Evolutionary conservation across 2,888 invertebrate species (phyloP).

Genomic region (Synergus gifuensis): DNA sequence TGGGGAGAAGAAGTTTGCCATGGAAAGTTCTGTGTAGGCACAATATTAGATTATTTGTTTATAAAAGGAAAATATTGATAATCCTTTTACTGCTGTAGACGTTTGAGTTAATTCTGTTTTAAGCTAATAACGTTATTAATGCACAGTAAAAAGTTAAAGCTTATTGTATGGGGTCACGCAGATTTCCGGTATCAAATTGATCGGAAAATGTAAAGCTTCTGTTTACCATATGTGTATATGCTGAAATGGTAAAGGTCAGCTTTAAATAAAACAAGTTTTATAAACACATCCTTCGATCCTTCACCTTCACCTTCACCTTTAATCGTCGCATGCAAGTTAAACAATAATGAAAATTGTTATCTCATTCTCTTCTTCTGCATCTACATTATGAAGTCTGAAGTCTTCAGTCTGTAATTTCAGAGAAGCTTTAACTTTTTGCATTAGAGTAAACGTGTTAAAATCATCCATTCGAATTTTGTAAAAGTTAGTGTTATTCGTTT

Average conservation of each 20-base stretch:
- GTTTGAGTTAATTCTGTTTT: not conserved
- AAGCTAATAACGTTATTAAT: not conserved
- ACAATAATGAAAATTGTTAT: constrained; percentile 22
- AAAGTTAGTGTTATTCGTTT: too few relatives aligned
- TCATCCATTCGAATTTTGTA: too few relatives aligned
- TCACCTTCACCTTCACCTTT: constrained; percentile 33
- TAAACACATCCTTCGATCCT: constrained; percentile 32
- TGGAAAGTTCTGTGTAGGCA: too few relatives aligned
- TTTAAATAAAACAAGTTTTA: constrained; percentile 34
- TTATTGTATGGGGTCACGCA: not conserved
- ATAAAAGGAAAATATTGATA: too few relatives aligned
- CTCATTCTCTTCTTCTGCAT: not conserved
- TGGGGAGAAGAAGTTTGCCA: too few relatives aligned
- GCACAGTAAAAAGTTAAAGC: not conserved
- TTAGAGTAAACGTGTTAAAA: not conserved
- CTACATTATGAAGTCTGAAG: constrained; percentile 6
- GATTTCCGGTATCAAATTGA: constrained; percentile 24
- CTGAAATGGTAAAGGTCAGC: constrained; percentile 26
- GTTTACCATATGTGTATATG: not conserved
- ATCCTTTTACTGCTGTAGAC: too few relatives aligned
- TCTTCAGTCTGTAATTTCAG: not conserved
- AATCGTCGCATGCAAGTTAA: constrained; percentile 32
- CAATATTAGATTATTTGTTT: not conserved
- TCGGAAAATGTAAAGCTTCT: constrained; percentile 19
- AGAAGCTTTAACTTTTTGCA: not conserved